phyloP scores from a whole-genome alignment of 2,888 invertebrate species.

The Erebia palarica region DNA sequence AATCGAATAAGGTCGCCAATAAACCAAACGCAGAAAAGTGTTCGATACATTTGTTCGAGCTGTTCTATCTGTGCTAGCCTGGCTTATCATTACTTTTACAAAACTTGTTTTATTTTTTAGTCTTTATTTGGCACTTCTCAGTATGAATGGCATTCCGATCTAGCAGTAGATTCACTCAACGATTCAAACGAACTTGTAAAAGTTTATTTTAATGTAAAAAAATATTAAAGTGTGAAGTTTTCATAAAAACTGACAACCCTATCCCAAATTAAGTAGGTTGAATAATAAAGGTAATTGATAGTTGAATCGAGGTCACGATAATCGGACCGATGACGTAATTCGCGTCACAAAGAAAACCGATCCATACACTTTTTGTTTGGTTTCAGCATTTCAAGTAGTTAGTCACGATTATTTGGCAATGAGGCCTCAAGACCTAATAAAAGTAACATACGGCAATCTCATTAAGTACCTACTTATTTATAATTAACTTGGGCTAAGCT shows the following conservation, averaged over 20 bases:
- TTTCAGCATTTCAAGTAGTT: neutral
- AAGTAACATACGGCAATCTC: neutral
- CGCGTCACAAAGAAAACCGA: constrained; percentile 14
- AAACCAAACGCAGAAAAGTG: too few relatives aligned
- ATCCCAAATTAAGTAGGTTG: constrained; percentile 1
- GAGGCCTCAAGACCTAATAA: constrained; percentile 4
- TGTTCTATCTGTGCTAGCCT: neutral
- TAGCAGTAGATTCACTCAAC: too few relatives aligned
- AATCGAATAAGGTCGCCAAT: too few relatives aligned
- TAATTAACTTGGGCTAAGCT: neutral
- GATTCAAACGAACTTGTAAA: too few relatives aligned
- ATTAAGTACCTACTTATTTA: neutral
- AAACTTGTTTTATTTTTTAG: neutral
- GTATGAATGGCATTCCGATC: too few relatives aligned
- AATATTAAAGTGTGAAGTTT: too few relatives aligned
- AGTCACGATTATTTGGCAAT: constrained; percentile 7
- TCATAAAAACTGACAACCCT: neutral
- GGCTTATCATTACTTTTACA: neutral
- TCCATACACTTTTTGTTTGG: constrained; percentile 12
- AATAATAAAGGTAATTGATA: too few relatives aligned
- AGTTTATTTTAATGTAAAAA: too few relatives aligned
- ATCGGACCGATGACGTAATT: constrained; percentile 6
- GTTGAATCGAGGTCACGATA: constrained; percentile 8
- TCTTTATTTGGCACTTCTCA: too few relatives aligned
- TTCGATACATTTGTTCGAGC: too few relatives aligned